Conservation (phyloP, 2,113 vertebrate species). For the Hemicordylus capensis region DNA sequence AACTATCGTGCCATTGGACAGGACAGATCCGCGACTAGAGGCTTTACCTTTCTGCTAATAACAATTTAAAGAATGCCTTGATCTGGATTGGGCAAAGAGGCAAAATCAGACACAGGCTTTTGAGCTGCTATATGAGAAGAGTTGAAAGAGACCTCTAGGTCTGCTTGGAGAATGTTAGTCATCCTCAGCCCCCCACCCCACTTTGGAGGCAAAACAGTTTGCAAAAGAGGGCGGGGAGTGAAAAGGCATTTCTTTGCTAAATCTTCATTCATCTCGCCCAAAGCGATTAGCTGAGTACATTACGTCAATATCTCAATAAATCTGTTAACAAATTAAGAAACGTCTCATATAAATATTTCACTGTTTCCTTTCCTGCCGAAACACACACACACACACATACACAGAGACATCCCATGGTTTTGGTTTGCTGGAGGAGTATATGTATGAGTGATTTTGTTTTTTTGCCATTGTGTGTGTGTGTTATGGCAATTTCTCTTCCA, state of each 20-base stretch:
- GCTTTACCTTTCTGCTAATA: not conserved
- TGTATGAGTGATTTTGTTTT: not conserved
- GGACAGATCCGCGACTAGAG: not conserved
- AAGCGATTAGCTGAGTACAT: not conserved
- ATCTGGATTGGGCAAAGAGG: too few species aligned
- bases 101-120: too few species aligned
- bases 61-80: too few species aligned
- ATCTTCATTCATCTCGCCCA: not conserved
- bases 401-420: not conserved
- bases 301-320: slow-evolving; percentile 41
- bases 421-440: slow-evolving; percentile 1
- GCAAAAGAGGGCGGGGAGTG: not conserved
- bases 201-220: not conserved
- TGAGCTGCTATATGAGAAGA: not conserved
- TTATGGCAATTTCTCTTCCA: not conserved
- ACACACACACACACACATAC: not conserved
- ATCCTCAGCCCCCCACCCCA: not conserved
- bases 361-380: slow-evolving; percentile 46
- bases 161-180: not conserved
- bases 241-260: not conserved
- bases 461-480: too few species aligned
- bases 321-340: slow-evolving; percentile 59
- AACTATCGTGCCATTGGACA: not conserved
- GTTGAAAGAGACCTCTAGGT: not conserved
- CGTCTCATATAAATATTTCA: slow-evolving; percentile 59